Conservation (phyloP, 1,140 invertebrate species). For the Drosophila repleta region DNA sequence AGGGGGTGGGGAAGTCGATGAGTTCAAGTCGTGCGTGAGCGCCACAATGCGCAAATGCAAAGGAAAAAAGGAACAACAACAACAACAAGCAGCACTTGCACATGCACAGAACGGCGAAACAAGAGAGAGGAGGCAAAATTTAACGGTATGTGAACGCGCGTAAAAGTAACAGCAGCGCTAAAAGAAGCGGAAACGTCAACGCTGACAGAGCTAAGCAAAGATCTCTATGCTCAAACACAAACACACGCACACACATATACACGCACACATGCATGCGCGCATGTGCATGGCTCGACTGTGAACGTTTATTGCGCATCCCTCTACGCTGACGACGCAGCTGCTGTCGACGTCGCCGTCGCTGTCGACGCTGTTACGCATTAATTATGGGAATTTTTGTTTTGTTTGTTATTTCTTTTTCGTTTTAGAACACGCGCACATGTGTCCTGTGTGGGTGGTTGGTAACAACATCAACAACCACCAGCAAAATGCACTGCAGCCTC, state of each 20-base stretch:
- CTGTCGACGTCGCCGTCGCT: conserved; percentile 10
- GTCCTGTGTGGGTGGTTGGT: conserved; percentile 17
- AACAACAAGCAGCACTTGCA: conserved; percentile 41
- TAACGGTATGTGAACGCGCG: conserved; percentile 34
- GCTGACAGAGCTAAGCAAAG: conserved; percentile 19
- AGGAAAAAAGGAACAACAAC: conserved; percentile 4
- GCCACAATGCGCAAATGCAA: conserved; percentile 62
- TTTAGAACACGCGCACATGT: conserved; percentile 21
- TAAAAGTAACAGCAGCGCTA: conserved; percentile 5
- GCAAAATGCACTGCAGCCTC: conserved; percentile 1
- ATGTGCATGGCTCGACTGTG: conserved; percentile 5
- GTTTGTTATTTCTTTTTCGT: conserved; percentile 16
- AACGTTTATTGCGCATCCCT: conserved; percentile 34
- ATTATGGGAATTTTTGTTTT: conserved; percentile 70
- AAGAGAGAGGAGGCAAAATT: not conserved
- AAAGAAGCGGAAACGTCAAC: conserved; percentile 30
- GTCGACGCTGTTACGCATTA: conserved; percentile 64
- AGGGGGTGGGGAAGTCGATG: not conserved
- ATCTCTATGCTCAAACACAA: not conserved
- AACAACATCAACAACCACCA: conserved; percentile 10
- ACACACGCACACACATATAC: not conserved
- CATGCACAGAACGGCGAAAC: conserved; percentile 28
- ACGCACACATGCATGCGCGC: not conserved
- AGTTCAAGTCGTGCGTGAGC: conserved; percentile 57
- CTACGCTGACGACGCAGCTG: conserved; percentile 23